Percentiles rank a stretch among this genome's conserved stretches.
These are phyloP conservation scores for Sebastolobus alascanus DNA, from an alignment of 2,797 vertebrate species.

Conservation along the genomic window DNA sequence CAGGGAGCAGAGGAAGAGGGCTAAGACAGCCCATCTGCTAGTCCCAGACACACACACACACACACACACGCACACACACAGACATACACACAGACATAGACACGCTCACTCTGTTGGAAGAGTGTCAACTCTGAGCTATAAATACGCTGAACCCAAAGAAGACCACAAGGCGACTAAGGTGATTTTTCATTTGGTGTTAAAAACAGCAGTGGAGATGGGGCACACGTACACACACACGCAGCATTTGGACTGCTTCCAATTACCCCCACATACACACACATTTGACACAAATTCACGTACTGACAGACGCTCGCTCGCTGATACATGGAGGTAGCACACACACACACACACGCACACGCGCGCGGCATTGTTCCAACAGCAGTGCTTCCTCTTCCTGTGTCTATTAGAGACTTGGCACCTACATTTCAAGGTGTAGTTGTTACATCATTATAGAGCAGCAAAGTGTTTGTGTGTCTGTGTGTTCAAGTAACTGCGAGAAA, in stretches of 20 bases:
- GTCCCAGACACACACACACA: conserved; percentile 86
- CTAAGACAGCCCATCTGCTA: conserved; percentile 99
- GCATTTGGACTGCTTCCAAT: conserved; percentile 55
- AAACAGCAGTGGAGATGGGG: conserved; percentile 74
- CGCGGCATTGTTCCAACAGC: conserved; percentile 48
- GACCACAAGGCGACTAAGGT: conserved; percentile 91
- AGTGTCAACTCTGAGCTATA: conserved; percentile 94
- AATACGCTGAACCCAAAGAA: conserved; percentile 90
- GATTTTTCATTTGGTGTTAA: conserved; percentile 90
- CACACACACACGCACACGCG: conserved; percentile 12
- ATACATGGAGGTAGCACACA: conserved; percentile 10
- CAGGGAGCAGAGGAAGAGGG: conserved; percentile 94
- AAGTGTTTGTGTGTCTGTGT: neutral
- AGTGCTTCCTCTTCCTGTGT: conserved; percentile 69
- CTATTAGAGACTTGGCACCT: conserved; percentile 47
- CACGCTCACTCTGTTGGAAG: conserved; percentile 85
- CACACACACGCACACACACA: conserved; percentile 52
- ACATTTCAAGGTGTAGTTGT: conserved; percentile 31
- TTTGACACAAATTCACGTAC: conserved; percentile 62
- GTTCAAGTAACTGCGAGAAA: neutral
- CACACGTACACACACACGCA: conserved; percentile 5
- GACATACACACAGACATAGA: conserved; percentile 25
- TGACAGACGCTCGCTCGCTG: conserved; percentile 43
- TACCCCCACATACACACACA: conserved; percentile 45
- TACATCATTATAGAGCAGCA: conserved; percentile 31